phyloP scores from a whole-genome alignment of 2,888 invertebrate species.

The Latrodectus hesperus region DNA sequence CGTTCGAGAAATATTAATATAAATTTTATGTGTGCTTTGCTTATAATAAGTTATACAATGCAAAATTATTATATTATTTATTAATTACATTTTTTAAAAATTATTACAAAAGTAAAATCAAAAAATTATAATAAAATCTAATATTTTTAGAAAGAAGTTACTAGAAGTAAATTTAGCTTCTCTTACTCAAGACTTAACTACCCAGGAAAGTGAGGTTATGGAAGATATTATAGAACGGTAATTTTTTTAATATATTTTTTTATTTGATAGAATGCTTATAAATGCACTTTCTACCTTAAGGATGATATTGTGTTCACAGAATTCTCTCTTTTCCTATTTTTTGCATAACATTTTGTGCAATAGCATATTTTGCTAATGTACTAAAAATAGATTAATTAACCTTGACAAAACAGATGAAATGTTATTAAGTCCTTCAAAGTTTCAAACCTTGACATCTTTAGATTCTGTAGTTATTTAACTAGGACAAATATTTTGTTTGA shows the following conservation, averaged over 20 bases:
- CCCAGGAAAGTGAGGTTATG: slow-evolving; percentile 81
- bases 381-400: too few species aligned
- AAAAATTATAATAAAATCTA: not conserved
- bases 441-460: too few species aligned
- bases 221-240: slow-evolving; percentile 78
- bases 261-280: too few species aligned
- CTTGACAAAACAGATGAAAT: too few species aligned
- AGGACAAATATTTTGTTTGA: too few species aligned
- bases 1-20: not conserved
- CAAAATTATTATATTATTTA: not conserved
- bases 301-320: too few species aligned
- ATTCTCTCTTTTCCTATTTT: too few species aligned
- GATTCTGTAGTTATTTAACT: too few species aligned
- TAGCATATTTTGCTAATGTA: too few species aligned
- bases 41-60: not conserved
- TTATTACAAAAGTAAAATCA: not conserved
- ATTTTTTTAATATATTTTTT: slow-evolving; percentile 41
- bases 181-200: slow-evolving; percentile 80
- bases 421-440: too few species aligned
- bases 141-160: slow-evolving; percentile 19
- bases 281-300: too few species aligned
- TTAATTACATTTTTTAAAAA: not conserved
- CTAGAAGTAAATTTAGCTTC: slow-evolving; percentile 77
- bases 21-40: not conserved
- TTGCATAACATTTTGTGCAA: too few species aligned